Conservation (phyloP, 2,113 vertebrate species). For the Heterotis niloticus region DNA sequence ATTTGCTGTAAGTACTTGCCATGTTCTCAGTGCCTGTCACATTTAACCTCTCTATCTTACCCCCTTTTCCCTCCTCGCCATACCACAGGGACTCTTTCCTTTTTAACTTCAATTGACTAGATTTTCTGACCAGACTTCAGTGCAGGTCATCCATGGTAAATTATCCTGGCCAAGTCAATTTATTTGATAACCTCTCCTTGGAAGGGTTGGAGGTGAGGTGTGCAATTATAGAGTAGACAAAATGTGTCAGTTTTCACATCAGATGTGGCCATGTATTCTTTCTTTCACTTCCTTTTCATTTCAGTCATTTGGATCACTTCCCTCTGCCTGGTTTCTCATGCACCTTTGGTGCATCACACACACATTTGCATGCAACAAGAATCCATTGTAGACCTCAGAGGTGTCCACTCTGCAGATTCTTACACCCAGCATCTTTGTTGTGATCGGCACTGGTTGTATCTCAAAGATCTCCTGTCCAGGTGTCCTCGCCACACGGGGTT, state of each 20-base stretch:
- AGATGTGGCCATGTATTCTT: not conserved
- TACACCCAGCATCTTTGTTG: not conserved
- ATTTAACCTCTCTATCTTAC: too few relatives aligned
- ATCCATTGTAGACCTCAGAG: too few relatives aligned
- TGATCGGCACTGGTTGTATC: not conserved
- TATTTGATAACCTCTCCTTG: not conserved
- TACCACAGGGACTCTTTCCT: not conserved
- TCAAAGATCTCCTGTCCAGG: not conserved
- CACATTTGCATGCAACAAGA: not conserved
- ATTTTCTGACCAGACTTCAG: not conserved
- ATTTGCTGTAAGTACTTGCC: not conserved
- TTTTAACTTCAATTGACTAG: not conserved
- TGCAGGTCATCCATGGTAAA: conserved; percentile 7
- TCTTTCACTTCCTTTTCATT: conserved; percentile 5
- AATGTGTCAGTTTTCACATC: not conserved
- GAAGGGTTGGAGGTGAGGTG: not conserved
- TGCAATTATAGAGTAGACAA: not conserved
- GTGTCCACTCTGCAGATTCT: not conserved
- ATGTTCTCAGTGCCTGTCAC: not conserved
- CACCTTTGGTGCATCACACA: not conserved
- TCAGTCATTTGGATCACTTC: not conserved
- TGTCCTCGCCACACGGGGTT: not conserved
- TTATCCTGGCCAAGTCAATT: not conserved
- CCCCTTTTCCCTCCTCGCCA: too few relatives aligned
- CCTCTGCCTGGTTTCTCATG: not conserved